Base-by-base conservation (phyloP, 2,113 vertebrate genomes). In the Saguinus midas region DNA sequence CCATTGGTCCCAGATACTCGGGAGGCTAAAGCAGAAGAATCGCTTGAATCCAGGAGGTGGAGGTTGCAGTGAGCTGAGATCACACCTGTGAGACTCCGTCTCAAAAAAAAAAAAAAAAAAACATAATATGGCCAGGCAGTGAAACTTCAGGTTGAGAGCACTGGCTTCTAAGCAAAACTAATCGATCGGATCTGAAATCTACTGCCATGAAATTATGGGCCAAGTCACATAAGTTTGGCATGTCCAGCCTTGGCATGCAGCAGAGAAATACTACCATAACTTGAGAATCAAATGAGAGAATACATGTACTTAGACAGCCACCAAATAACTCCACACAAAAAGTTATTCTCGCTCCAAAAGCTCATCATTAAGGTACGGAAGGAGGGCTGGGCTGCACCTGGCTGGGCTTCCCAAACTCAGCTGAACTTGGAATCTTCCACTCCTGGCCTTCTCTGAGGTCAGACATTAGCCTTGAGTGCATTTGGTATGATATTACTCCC, bases 381-480 rank as follows among this genome's bases (percentile, higher is more conserved):
- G 13, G 95, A 64, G 81, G 68, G 52, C 94, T 11, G 14, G 78
- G 48, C 79, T 29, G 8, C 61, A 97, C 17, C 95, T 95, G 87
- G 95, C 25, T 66, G 84, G 8, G 40, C 94, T 98, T 82, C 57
- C 80, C 5, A 0, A 84, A 27, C 8, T 45, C 73, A 3, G 66
- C 1, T 57, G 18, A 91, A 96, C 87, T 87, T 87, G 75, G 84
- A 87, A 25, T 23, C 55, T 90, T 96, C 92, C 55, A 40, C 96
- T 97, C 58, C 37, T 70, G 87, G 97, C 97, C 97, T 96, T 88
- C 96, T 98, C 87, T 95, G 98, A 99, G 98, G 97, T 89, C 40
- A 57, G 91, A 97, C 95, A 90, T 97, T 96, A 99, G 99, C 99
- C 99, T 99, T 99, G 99, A 99, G 96, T 97, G 96, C 97, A 81